Evolutionary conservation across 1,140 invertebrate species (phyloP).

Genomic region (Rhagoletis zephyria): DNA sequence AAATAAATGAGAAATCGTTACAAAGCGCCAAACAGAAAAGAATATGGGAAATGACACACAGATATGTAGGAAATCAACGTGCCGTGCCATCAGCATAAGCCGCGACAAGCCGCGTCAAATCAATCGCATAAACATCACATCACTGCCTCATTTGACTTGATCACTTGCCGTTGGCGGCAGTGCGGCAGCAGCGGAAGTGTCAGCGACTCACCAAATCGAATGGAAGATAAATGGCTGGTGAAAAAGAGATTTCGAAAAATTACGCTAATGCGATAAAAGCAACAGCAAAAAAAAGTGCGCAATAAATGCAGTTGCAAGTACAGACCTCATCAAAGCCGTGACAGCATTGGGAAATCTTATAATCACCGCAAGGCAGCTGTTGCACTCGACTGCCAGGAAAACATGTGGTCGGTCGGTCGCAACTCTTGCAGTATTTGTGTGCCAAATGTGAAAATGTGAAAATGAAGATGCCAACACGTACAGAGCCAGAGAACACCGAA

Average conservation of each 20-base stretch:
- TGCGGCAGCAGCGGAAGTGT: background rate
- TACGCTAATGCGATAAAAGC: background rate
- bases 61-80: background rate
- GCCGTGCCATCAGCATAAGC: background rate
- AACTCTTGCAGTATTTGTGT: background rate
- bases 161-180: background rate
- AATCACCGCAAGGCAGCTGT: background rate
- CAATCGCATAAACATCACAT: slow-evolving; percentile 23
- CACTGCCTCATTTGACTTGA: slow-evolving; percentile 43
- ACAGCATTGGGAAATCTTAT: background rate
- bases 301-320: background rate
- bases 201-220: slow-evolving; percentile 30
- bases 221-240: slow-evolving; percentile 37
- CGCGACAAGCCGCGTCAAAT: slow-evolving; percentile 18
- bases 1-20: background rate
- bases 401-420: background rate
- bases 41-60: background rate
- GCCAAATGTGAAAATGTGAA: slow-evolving; percentile 7
- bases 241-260: slow-evolving; percentile 8
- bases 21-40: background rate
- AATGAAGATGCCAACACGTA: slow-evolving; percentile 41
- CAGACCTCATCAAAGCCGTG: background rate
- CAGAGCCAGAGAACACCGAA: background rate
- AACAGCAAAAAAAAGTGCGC: slow-evolving; percentile 2
- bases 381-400: background rate